phyloP scores from a whole-genome alignment of 2,113 vertebrate species.

The Silurus meridionalis region DNA sequence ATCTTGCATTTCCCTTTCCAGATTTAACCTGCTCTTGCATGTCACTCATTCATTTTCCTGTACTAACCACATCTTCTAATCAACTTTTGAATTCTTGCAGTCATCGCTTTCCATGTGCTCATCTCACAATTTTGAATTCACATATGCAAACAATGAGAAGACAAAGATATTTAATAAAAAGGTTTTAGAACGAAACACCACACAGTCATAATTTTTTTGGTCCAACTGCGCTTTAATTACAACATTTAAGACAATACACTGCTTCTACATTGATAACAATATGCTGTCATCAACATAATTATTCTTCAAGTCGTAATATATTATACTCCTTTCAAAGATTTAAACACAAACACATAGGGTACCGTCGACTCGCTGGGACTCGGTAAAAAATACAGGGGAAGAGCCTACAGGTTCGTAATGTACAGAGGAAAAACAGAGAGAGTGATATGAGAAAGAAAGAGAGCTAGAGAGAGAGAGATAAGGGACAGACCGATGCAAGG shows the following conservation, averaged over 20 bases:
- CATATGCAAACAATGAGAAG: not conserved
- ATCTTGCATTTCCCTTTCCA: not conserved
- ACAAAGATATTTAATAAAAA: not conserved
- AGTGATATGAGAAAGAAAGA: not conserved
- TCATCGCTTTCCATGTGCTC: not conserved
- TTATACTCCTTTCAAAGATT: slow-evolving; percentile 64
- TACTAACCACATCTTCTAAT: not conserved
- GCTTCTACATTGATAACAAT: slow-evolving; percentile 74
- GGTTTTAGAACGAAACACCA: not conserved
- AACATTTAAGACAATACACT: slow-evolving; percentile 76
- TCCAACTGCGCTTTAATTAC: slow-evolving; percentile 77
- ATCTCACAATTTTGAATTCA: not conserved
- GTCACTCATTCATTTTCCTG: not conserved
- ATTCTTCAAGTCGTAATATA: slow-evolving; percentile 64
- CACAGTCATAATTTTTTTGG: slow-evolving; percentile 55
- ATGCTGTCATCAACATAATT: slow-evolving; percentile 62
- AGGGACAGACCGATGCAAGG: not conserved
- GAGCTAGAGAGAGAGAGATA: not conserved
- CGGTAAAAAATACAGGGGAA: slow-evolving; percentile 50
- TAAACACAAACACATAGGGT: slow-evolving; percentile 57
- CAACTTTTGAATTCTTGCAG: not conserved
- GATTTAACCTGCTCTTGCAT: not conserved
- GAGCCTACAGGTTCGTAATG: slow-evolving; percentile 36
- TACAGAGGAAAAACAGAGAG: slow-evolving; percentile 29
- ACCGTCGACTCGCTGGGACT: slow-evolving; percentile 40